A percentile compares a stretch with the other conserved stretches of the same genome.
Evolutionary conservation across 1,140 invertebrate species (phyloP).

Genomic region (Drosophila orena): DNA sequence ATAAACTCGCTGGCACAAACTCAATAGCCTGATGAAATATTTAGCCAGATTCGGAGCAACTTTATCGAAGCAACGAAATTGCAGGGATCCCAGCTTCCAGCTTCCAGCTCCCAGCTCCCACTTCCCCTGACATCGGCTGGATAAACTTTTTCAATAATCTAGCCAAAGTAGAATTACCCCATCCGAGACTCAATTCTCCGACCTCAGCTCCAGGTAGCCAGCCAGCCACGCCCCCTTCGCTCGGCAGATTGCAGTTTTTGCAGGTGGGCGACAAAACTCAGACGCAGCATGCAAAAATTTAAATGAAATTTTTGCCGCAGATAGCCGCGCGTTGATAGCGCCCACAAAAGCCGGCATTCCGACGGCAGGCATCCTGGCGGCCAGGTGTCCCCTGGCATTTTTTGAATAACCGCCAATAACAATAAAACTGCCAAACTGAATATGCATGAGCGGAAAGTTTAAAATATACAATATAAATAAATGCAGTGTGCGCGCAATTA

Average conservation of each 20-base stretch:
- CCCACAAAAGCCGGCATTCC: slow-evolving; percentile 25
- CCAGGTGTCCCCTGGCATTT: slow-evolving; percentile 57
- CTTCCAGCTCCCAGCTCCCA: not conserved
- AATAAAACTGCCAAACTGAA: slow-evolving; percentile 79
- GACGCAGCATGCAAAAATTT: slow-evolving; percentile 67
- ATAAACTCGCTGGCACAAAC: slow-evolving; percentile 71
- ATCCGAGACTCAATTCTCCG: slow-evolving; percentile 47
- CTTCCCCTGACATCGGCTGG: slow-evolving; percentile 14
- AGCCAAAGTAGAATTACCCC: slow-evolving; percentile 64
- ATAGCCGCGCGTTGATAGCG: slow-evolving; percentile 58
- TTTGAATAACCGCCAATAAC: slow-evolving; percentile 76
- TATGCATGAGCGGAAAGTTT: slow-evolving; percentile 75
- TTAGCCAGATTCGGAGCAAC: slow-evolving; percentile 67
- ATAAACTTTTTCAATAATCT: slow-evolving; percentile 78
- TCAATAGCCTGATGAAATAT: slow-evolving; percentile 76
- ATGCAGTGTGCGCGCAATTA: slow-evolving; percentile 77
- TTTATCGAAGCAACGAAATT: slow-evolving; percentile 66
- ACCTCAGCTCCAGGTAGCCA: slow-evolving; percentile 29
- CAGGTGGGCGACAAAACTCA: slow-evolving; percentile 59
- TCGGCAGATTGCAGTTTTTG: slow-evolving; percentile 48
- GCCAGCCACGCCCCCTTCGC: not conserved
- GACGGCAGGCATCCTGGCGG: slow-evolving; percentile 7
- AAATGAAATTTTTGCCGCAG: slow-evolving; percentile 71
- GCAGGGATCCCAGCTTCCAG: slow-evolving; percentile 24
- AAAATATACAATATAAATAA: slow-evolving; percentile 81